These are phyloP conservation scores for Sphenopsis melanotis DNA, from an alignment of 2,797 vertebrate genomes.

Conservation along the genomic window DNA sequence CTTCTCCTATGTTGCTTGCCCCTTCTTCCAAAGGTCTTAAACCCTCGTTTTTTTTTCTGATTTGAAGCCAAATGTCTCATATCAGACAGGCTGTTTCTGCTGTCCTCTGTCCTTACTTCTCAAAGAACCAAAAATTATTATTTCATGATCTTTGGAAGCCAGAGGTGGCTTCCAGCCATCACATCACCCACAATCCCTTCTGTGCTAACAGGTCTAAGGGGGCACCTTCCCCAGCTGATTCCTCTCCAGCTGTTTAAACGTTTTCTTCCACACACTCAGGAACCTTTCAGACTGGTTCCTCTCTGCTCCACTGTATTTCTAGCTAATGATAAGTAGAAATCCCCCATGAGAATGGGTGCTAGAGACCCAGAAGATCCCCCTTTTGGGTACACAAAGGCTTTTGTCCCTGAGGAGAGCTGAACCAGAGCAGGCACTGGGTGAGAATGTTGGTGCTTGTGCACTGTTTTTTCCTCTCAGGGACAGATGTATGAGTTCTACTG, in stretches of 20 bases:
- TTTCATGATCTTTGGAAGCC: background rate
- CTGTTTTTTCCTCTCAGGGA: background rate
- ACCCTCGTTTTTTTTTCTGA: background rate
- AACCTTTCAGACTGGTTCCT: background rate
- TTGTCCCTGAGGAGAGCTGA: background rate
- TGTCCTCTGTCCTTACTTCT: background rate
- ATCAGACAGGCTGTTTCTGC: background rate
- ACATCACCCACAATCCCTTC: background rate
- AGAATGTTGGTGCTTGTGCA: background rate
- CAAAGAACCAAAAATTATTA: background rate
- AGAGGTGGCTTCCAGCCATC: background rate
- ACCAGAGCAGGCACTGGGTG: background rate
- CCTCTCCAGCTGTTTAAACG: background rate
- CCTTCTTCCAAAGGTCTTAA: background rate
- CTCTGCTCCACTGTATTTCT: background rate
- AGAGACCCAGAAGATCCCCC: background rate
- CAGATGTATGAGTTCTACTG: background rate
- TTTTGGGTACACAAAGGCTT: background rate
- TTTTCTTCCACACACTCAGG: background rate
- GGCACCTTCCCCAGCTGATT: accelerated
- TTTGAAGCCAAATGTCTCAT: background rate
- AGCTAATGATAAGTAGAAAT: background rate
- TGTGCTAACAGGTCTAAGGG: background rate
- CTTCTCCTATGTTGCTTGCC: background rate
- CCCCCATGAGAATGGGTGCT: accelerated